Evolutionary conservation across 2,888 invertebrate genomes (phyloP).

Genomic region (Protophormia terraenovae): DNA sequence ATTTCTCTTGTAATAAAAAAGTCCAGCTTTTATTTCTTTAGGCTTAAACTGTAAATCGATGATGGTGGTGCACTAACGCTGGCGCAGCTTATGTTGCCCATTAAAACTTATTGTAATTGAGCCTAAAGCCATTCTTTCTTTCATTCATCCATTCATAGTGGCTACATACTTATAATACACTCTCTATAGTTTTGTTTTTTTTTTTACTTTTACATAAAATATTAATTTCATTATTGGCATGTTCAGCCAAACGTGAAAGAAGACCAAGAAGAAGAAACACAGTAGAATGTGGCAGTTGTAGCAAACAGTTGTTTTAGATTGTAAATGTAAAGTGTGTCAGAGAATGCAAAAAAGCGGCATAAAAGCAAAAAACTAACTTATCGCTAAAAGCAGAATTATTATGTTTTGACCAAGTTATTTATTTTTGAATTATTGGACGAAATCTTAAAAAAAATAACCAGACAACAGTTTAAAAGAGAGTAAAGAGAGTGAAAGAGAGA

Average conservation of each 20-base stretch:
- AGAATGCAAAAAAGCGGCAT: constrained; percentile 53
- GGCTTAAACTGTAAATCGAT: not conserved
- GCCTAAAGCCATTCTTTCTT: constrained; percentile 29
- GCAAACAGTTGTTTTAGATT: not conserved
- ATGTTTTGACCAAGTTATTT: constrained; percentile 56
- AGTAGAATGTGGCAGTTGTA: constrained; percentile 1
- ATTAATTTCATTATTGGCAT: constrained; percentile 63
- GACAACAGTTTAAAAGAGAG: not conserved
- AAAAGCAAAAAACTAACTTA: constrained; percentile 28
- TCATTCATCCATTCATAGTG: not conserved
- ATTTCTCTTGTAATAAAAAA: not conserved
- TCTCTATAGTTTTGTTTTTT: not conserved
- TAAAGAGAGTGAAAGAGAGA: not conserved
- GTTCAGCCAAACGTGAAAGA: constrained; percentile 53
- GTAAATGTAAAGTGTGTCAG: constrained; percentile 63
- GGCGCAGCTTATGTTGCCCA: not conserved
- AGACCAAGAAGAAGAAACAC: constrained; percentile 22
- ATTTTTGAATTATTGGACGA: constrained; percentile 34
- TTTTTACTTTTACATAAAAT: constrained; percentile 48
- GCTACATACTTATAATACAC: constrained; percentile 8
- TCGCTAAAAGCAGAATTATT: constrained; percentile 53
- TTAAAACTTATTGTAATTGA: constrained; percentile 5
- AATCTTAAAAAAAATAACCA: constrained; percentile 16
- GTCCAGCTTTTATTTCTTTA: not conserved
- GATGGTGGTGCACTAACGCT: not conserved